Evolutionary conservation across 2,797 vertebrate genomes (phyloP), one percentile per base, ranked within the genome.

Genomic region (Acridotheres tristis): DNA sequence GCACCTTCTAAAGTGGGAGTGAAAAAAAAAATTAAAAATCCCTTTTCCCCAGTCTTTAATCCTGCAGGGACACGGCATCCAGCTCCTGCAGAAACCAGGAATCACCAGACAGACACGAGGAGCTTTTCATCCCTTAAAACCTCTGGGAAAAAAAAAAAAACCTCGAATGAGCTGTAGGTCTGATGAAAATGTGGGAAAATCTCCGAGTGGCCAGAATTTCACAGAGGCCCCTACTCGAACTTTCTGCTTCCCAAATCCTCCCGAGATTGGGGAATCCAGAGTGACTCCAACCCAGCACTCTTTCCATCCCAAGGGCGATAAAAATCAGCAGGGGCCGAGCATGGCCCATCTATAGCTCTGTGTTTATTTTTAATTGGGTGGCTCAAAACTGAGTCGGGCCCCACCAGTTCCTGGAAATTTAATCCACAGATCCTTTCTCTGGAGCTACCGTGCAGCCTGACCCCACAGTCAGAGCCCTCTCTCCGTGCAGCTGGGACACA

Each of bases 171-270:
- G 68, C 84, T 13, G 12, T 8, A 45, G 12, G 72, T 34, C 59
- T 76, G 10, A 88, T 1, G 68, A 74, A 80, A 23, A 21, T 85
- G 91, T 83, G 94, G 95, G 95, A 91, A 95, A 95, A 93, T 58
- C 87, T 54, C 61, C 0, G 25, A 68, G 86, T 29, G 10, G 92
- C 75, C 92, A 77, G 86, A 57, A 68, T 50, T 62, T 90, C 88
- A 82, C 59, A 65, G 90, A 87, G 72, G 75, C 84, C 87, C 20
- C 0, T 0, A 25, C 74, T 82, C 16, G 0, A 83, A 80, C 81
- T 85, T 88, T 74, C 78, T 80, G 74, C 86, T 89, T 83, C 93
- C 92, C 92, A 80, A 94, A 93, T 88, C 87, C 93, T 83, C 80
- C 71, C 0, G 15, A 90, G 77, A 38, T 19, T 43, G 40, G 78